A percentile compares a stretch with the other conserved stretches of the same genome.
These are phyloP conservation scores for Okapia johnstoni DNA, from an alignment of 2,113 vertebrate genomes.

Conservation along the genomic window DNA sequence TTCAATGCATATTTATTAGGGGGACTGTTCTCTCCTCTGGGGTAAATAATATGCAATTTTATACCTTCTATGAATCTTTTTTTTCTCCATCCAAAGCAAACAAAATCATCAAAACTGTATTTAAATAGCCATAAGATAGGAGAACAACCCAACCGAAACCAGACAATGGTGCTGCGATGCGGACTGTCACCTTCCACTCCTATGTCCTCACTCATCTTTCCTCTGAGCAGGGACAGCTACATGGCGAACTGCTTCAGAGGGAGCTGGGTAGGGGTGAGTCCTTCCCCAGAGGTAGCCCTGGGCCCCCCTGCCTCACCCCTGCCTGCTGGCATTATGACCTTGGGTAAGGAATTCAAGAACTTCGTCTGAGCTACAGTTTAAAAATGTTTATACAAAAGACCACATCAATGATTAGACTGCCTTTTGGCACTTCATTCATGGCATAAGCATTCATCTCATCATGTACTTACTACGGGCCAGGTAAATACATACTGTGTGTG, in stretches of 20 bases:
- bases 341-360: neutral
- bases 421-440: neutral
- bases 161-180: neutral
- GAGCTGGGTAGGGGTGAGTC: neutral
- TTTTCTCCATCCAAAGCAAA: conserved; percentile 34
- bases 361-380: neutral
- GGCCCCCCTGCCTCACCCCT: neutral
- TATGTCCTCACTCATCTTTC: neutral
- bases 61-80: conserved; percentile 21
- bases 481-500: neutral
- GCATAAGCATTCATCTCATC: neutral
- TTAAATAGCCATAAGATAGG: neutral
- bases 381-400: neutral
- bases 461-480: no score
- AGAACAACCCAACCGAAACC: neutral
- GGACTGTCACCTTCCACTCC: neutral
- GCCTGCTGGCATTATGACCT: neutral
- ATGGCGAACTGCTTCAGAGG: neutral
- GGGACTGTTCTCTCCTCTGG: conserved; percentile 49
- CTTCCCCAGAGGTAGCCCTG: neutral
- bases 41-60: conserved; percentile 63
- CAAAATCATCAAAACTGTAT: conserved; percentile 51
- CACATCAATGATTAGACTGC: neutral
- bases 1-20: conserved; percentile 74
- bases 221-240: neutral